A percentile compares a stretch with the other conserved stretches of the same genome.
phyloP scores from a whole-genome alignment of 2,797 vertebrate genomes.

The Enteromius trimaculatus region DNA sequence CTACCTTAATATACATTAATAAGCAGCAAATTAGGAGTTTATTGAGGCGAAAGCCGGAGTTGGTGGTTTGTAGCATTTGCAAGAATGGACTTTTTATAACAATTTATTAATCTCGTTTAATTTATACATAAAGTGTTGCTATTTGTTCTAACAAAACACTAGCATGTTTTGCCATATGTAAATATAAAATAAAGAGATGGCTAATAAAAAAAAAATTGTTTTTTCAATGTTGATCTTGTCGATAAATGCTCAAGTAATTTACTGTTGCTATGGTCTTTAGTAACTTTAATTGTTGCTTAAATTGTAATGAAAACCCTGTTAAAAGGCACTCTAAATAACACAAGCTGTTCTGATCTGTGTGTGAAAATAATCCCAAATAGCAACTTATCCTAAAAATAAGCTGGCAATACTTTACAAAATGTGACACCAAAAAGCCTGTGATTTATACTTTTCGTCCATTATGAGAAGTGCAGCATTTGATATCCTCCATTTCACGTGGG shows the following conservation, averaged over 20 bases:
- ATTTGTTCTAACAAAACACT: not conserved
- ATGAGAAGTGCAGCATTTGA: constrained; percentile 56
- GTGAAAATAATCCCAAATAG: constrained; percentile 9
- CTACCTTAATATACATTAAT: not conserved
- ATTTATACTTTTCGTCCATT: constrained; percentile 55
- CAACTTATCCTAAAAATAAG: constrained; percentile 46
- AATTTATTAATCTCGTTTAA: not conserved
- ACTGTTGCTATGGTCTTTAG: not conserved
- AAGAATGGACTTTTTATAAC: not conserved
- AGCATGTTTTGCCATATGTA: too few relatives aligned
- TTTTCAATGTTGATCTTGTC: not conserved
- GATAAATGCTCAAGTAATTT: not conserved
- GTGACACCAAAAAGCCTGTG: constrained; percentile 48
- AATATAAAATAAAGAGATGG: not conserved
- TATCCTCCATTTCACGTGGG: constrained; percentile 54
- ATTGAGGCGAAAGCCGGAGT: not conserved
- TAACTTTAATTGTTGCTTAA: too few relatives aligned
- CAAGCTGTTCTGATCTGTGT: constrained; percentile 29
- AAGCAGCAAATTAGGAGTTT: not conserved
- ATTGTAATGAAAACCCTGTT: too few relatives aligned
- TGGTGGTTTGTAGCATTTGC: not conserved
- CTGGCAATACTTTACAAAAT: constrained; percentile 25
- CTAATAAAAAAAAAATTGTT: not conserved
- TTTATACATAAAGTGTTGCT: not conserved
- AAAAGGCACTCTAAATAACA: constrained; percentile 32